phyloP scores from a whole-genome alignment of 2,888 invertebrate genomes.

The Bruchidius siliquastri region DNA sequence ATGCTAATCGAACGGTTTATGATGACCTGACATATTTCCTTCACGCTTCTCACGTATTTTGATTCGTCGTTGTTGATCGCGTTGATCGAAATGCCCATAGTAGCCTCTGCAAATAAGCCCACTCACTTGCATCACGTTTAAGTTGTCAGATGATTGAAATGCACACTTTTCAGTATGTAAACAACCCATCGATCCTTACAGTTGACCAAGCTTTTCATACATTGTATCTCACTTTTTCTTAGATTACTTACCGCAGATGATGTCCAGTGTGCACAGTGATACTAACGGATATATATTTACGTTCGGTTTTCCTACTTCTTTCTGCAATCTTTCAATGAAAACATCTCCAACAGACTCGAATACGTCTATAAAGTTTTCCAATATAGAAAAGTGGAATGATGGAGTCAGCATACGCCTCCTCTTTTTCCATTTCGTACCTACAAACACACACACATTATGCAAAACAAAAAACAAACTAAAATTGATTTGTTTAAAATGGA shows the following conservation, averaged over 20 bases:
- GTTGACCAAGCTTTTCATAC: no score
- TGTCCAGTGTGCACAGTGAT: constrained; percentile 57
- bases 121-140: no score
- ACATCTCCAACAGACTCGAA: constrained; percentile 61
- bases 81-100: constrained; percentile 73
- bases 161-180: no score
- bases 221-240: no score
- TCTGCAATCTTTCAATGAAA: constrained; percentile 53
- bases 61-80: constrained; percentile 66
- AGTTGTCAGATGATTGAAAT: no score
- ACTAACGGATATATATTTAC: constrained; percentile 61
- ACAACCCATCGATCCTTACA: no score
- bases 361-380: constrained; percentile 66
- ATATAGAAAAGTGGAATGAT: constrained; percentile 72
- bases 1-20: constrained; percentile 21
- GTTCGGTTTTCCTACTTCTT: constrained; percentile 41
- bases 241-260: constrained; percentile 58
- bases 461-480: no score
- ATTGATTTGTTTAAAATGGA: no score
- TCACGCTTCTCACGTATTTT: constrained; percentile 69
- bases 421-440: constrained; percentile 57
- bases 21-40: constrained; percentile 43
- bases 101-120: constrained; percentile 69
- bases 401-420: constrained; percentile 71
- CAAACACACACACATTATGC: constrained; percentile 10